Evolutionary conservation across 2,797 vertebrate genomes (phyloP).

Genomic region (Sebastes kiyomatsui): DNA sequence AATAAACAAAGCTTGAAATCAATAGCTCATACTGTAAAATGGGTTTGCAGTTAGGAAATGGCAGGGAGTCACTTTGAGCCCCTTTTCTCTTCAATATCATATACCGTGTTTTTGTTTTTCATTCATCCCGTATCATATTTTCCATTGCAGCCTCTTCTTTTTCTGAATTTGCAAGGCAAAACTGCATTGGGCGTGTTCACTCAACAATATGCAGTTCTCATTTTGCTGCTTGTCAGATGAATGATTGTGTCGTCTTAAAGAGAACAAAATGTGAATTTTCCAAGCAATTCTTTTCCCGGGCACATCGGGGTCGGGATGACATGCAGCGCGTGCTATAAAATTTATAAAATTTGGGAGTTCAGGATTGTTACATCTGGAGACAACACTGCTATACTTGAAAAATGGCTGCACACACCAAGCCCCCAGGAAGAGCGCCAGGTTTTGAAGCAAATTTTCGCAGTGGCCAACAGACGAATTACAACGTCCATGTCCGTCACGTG

Average conservation of each 20-base stretch:
- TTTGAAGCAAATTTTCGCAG: no score
- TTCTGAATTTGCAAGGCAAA: conserved; percentile 47
- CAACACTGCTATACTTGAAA: conserved; percentile 29
- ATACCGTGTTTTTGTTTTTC: conserved; percentile 22
- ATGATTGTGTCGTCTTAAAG: conserved; percentile 46
- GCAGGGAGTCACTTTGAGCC: conserved; percentile 34
- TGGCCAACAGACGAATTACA: no score
- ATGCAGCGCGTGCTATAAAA: conserved; percentile 1
- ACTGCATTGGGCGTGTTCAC: conserved; percentile 24
- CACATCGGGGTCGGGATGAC: conserved; percentile 32
- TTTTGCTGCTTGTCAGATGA: conserved; percentile 54
- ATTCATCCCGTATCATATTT: conserved; percentile 36
- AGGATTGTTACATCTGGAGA: conserved; percentile 53
- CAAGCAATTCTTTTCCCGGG: conserved; percentile 31
- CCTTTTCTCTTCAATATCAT: conserved; percentile 44
- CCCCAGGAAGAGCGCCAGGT: no score
- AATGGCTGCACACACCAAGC: neutral
- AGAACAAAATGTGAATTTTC: conserved; percentile 45
- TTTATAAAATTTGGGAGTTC: conserved; percentile 52
- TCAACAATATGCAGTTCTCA: conserved; percentile 63
- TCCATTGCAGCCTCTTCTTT: conserved; percentile 5
- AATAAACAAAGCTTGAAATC: conserved; percentile 55
- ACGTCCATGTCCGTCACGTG: no score
- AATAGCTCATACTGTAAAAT: conserved; percentile 56
- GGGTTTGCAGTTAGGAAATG: conserved; percentile 42